Base-by-base conservation (phyloP, 2,113 vertebrate species). In the Thymallus thymallus region DNA sequence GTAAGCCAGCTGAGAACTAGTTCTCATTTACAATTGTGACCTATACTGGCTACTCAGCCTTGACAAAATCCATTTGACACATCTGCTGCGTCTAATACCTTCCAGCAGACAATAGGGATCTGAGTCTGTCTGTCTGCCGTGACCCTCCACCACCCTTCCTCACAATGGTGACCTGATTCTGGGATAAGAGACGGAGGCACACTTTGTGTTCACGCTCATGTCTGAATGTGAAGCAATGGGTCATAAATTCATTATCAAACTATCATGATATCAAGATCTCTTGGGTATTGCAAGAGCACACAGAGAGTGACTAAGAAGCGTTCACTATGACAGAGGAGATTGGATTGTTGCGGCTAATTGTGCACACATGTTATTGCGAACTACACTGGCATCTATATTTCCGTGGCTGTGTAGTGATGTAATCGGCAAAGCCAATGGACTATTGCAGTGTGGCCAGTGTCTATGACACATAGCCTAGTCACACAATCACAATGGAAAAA, bases 371-470 rank as follows among this genome's bases (percentile, higher is more conserved):
- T 80, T 75, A 48, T 66, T 41, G 35, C 35, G 9, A 2, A 12
- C 35, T 84, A 73, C 68, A 73, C 74, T 69, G 82, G 76, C 81
- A 85, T 85, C 26, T 77, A 79, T 85, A 85, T 85, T 84, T 82
- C 80, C 69, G 72, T 85, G 84, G 87, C 80, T 84, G 89, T 72
- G 72, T 29, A 7, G 73, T 82, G 77, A 89, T 79, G 85, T 85
- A 83, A 86, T 80, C 2, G 62, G 71, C 69, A 77, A 20, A 80
- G 35, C 35, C 10, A 41, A 41, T 41, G 86, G 71, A 75, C 73
- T 80, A 73, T 65, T 79, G 81, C 71, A 66, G 72, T 62, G 56
- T 26, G n/a, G 58, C 69, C 68, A 56, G 71, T 69, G 63, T 78
- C 71, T 76, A 69, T 84, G 78, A 81, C 45, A 68, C 46, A 41